These are phyloP conservation scores for Oophaga pumilio DNA, from an alignment of 2,113 vertebrate genomes.

Conservation along the genomic window DNA sequence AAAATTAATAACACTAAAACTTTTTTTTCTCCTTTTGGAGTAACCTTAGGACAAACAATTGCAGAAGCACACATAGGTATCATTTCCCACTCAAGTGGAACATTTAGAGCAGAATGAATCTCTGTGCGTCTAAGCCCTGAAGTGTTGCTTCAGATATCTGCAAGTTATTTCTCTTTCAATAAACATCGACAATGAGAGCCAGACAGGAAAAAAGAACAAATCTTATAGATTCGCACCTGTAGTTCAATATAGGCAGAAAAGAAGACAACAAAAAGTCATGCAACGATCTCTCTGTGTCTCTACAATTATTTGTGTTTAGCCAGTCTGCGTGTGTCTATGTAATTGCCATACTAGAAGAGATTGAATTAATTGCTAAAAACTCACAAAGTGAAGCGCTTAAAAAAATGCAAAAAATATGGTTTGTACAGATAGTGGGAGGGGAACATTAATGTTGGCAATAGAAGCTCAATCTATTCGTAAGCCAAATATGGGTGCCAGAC, in stretches of 20 bases:
- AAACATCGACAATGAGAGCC: conserved; percentile 22
- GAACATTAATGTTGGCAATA: conserved; percentile 15
- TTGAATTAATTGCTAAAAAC: conserved; percentile 38
- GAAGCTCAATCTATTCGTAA: not conserved
- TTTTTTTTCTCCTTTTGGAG: not conserved
- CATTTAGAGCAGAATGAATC: conserved; percentile 27
- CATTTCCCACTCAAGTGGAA: conserved; percentile 29
- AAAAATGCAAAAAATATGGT: conserved; percentile 20
- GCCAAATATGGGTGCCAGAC: not conserved
- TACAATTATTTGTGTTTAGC: conserved; percentile 44
- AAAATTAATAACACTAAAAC: not conserved
- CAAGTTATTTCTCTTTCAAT: conserved; percentile 42
- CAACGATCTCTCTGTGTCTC: conserved; percentile 15
- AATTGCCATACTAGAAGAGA: conserved; percentile 34
- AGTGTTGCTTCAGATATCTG: conserved; percentile 42
- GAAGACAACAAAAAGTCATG: conserved; percentile 24
- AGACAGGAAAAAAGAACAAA: conserved; percentile 19
- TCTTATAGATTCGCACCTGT: conserved; percentile 48
- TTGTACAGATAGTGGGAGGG: conserved; percentile 9
- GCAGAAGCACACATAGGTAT: not conserved
- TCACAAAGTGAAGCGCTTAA: not conserved
- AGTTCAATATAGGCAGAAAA: conserved; percentile 26
- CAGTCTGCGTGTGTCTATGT: not conserved
- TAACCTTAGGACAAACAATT: conserved; percentile 22
- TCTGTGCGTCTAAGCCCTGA: not conserved